Base-by-base conservation (phyloP, 2,113 vertebrate genomes). In the Hippocampus guttulatus region DNA sequence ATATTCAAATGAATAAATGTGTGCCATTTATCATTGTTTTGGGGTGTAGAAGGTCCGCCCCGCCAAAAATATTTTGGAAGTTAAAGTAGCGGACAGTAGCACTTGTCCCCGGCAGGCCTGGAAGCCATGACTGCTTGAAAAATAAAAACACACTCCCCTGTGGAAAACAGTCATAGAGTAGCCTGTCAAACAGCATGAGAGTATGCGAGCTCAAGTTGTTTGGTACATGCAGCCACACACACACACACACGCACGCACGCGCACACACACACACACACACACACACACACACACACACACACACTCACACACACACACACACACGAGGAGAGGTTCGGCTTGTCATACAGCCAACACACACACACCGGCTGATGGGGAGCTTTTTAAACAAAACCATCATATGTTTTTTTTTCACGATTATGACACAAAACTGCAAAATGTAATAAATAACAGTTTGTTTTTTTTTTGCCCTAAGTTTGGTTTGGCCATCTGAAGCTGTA, bases 121-220 rank as follows among this genome's bases (percentile, higher is more conserved):
- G 55, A 58, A 58, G 10, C 55, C 9, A 8, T 20, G 2, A 21
- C 23, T 58, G n/a, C 12, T 57, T 57, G 21, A 57, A 57, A 43
- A 23, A n/a, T n/a, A 38, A 38, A 38, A 38, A 38, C 6, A 38
- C 54, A 11, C 54, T 60, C 58, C 58, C 25, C 23, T 14, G 55
- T 58, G 55, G 55, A 58, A 58, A 27, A 27, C 7, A 18, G 27
- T 18, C 5, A 33, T 33, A 30, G 15, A 61, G 27, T 61, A 38
- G 15, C 58, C 12, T 58, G 55, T 58, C 55, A 58, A 58, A 58
- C 55, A 58, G 55, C 55, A 58, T 58, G 23, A 58, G 27, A 58
- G 23, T 57, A 57, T 57, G 23, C 5, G 23, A 58, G 14, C 58
- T 60, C 25, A 61, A 61, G 27, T 61, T 61, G 58, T 61, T 33